Evolutionary conservation across 2,888 invertebrate genomes (phyloP).

Genomic region (Cyaniris semiargus): DNA sequence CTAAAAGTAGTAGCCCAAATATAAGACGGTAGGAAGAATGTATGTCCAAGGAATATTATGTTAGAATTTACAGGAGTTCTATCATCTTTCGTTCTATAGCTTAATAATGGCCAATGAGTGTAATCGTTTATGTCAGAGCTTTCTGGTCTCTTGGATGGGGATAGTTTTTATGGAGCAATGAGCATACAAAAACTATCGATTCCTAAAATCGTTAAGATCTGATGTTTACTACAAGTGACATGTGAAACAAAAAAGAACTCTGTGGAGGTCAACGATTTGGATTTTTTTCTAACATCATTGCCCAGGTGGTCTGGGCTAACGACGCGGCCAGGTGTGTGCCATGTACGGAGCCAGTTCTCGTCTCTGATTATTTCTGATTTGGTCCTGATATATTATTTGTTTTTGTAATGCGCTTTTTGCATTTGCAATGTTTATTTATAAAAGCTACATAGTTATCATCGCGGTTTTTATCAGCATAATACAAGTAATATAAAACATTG

Average conservation of each 20-base stretch:
- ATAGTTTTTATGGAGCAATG: not conserved
- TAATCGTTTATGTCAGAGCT: not conserved
- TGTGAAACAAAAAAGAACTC: not conserved
- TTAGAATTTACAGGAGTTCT: not conserved
- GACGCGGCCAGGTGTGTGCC: slow-evolving; percentile 16
- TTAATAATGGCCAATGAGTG: not conserved
- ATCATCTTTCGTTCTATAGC: not conserved
- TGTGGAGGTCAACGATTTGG: slow-evolving; percentile 10
- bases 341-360: slow-evolving; percentile 20
- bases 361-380: slow-evolving; percentile 27
- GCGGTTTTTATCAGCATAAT: not conserved
- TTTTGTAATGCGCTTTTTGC: slow-evolving; percentile 10
- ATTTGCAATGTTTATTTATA: not conserved
- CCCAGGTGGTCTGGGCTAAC: slow-evolving; percentile 1
- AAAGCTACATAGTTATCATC: not conserved
- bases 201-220: not conserved
- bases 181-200: not conserved
- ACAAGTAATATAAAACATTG: not conserved
- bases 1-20: no score
- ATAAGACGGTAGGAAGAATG: no score
- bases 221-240: not conserved
- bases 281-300: slow-evolving; percentile 8
- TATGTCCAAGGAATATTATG: not conserved
- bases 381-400: slow-evolving; percentile 28
- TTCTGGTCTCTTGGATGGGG: not conserved